Evolutionary conservation across 2,888 invertebrate species (phyloP), one percentile per base, ranked within the genome.

Genomic region (Ditula angustiorana): DNA sequence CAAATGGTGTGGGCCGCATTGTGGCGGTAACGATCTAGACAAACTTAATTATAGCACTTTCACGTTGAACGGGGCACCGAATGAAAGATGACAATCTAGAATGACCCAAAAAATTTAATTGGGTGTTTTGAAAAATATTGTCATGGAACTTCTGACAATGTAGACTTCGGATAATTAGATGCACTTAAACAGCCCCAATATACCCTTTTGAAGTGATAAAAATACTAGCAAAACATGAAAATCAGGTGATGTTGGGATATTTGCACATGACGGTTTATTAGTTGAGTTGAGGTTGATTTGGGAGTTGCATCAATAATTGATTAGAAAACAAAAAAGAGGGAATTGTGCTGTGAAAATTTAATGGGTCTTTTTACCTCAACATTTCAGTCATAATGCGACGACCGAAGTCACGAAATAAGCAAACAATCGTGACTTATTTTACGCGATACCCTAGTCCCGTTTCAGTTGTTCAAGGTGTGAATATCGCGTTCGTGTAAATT

Each of bases 1-100:
- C 61, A 47, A 61, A 61, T 33, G 21, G 46, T 46, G 52, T 30
- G 41, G 52, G 24, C 50, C 24, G 53, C 13, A 53, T 53, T 53
- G 53, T 53, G 19, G 33, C 28, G 30, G 30, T 30, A 30, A 30
- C 30, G 50, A 26, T 26, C 26, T 4, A 19, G 11, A n/a, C 28
- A 21, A 30, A 41, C 37, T 13, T 67, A 67, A 50, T 50, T 50
- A 50, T 30, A 50, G 11, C 19, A 50, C 50, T 50, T 50, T 30
- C 13, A 24, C 24, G 47, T 24, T 13, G 7, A 2, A 16, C 4
- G 8, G 16, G 47, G 13, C 7, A 24, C 7, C 26, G 28, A 28
- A 28, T 24, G 5, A 16, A 49, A 26, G 16, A 5, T 19, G 50
- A 30, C 10, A 5, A 5, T 41, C 19, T 19, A 41, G 19, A 19